Percentiles rank a stretch among this genome's conserved stretches.
These are phyloP conservation scores for Trichogramma evanescens DNA, from an alignment of 2,888 invertebrate genomes.

Conservation along the genomic window DNA sequence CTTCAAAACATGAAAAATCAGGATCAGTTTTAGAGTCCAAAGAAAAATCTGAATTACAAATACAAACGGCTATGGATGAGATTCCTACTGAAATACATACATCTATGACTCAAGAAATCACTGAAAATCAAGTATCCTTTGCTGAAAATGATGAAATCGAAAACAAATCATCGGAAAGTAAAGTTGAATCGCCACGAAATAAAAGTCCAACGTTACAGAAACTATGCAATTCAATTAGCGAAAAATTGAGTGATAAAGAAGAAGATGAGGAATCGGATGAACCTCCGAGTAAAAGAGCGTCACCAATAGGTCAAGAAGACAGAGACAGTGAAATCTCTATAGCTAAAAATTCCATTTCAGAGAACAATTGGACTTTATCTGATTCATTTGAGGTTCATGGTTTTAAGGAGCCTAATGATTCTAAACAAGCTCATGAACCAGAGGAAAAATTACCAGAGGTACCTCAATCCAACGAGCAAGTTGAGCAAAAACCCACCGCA, in stretches of 20 bases:
- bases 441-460: not conserved
- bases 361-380: slow-evolving; percentile 31
- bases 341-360: slow-evolving; percentile 14
- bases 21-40: no score
- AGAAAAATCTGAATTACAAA: not conserved
- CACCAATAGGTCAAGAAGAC: not conserved
- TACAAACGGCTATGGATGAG: not conserved
- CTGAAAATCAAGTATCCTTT: slow-evolving; percentile 1
- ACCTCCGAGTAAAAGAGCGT: not conserved
- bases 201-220: no score
- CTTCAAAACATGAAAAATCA: no score
- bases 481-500: not conserved
- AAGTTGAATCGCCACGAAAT: no score
- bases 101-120: not conserved
- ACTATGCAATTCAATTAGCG: no score
- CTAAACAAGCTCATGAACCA: no score
- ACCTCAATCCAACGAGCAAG: not conserved
- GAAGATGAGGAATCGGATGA: not conserved
- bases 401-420: not conserved
- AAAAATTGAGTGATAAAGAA: not conserved
- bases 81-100: not conserved
- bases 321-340: slow-evolving; percentile 9
- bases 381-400: slow-evolving; percentile 29
- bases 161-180: not conserved
- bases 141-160: slow-evolving; percentile 9